Percentiles rank a stretch among this genome's conserved stretches.
phyloP scores from a whole-genome alignment of 2,113 vertebrate genomes.

The Nettapus auritus region DNA sequence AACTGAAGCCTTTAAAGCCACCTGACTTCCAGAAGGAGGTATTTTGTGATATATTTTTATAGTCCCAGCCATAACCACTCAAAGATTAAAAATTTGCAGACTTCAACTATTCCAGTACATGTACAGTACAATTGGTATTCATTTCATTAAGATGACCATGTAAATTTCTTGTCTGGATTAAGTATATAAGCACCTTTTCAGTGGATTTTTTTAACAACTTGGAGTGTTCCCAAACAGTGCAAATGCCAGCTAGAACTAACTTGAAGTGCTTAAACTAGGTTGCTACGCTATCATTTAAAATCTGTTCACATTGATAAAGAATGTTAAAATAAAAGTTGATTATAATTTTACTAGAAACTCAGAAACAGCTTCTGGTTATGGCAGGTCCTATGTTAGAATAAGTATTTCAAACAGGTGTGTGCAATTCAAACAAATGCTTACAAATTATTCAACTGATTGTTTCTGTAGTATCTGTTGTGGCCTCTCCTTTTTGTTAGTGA shows the following conservation, averaged over 20 bases:
- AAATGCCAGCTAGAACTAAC: neutral
- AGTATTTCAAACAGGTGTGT: neutral
- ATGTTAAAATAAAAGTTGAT: neutral
- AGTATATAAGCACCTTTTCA: neutral
- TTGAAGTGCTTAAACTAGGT: neutral
- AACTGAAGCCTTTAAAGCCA: neutral
- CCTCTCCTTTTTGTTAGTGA: neutral
- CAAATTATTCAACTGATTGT: neutral
- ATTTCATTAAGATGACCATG: neutral
- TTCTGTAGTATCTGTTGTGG: neutral
- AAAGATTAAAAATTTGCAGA: neutral
- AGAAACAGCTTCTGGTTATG: neutral
- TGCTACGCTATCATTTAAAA: neutral
- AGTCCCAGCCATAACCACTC: neutral
- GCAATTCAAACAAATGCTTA: neutral
- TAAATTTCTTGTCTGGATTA: neutral
- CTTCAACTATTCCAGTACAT: neutral
- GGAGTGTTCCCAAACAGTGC: neutral
- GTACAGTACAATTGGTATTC: neutral
- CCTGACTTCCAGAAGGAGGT: neutral
- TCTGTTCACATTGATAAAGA: neutral
- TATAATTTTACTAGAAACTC: neutral
- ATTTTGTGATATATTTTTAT: neutral
- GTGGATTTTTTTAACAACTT: neutral
- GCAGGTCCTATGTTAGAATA: neutral